Percentiles rank a stretch among this genome's conserved stretches.
These are phyloP conservation scores for Papilio gigon DNA, from an alignment of 2,888 invertebrate species.

Conservation along the genomic window DNA sequence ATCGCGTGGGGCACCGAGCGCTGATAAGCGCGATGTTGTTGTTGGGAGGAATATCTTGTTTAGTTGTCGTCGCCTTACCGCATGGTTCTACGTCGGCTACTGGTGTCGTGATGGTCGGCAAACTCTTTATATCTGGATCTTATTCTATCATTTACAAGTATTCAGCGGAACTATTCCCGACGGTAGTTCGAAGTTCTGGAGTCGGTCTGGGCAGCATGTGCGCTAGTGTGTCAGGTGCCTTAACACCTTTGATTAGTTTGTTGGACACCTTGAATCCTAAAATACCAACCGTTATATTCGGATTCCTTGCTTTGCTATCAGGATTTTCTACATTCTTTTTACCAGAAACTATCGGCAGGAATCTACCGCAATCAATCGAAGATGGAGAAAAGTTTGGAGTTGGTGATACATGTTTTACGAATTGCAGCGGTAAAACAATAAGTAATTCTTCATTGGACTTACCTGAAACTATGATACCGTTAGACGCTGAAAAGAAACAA, in stretches of 20 bases:
- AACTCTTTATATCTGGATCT: conserved; percentile 91
- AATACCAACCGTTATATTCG: conserved; percentile 90
- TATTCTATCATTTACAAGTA: conserved; percentile 94
- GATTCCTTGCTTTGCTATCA: conserved; percentile 87
- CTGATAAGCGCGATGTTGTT: conserved; percentile 90
- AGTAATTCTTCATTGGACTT: conserved; percentile 66
- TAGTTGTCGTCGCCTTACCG: conserved; percentile 87
- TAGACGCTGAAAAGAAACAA: conserved; percentile 68
- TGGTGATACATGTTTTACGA: conserved; percentile 91
- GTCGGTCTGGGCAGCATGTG: conserved; percentile 93
- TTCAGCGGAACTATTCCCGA: conserved; percentile 93
- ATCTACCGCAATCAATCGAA: conserved; percentile 90
- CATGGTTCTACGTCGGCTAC: conserved; percentile 84
- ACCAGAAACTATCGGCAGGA: conserved; percentile 91
- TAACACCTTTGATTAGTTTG: conserved; percentile 89
- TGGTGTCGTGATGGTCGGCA: conserved; percentile 88
- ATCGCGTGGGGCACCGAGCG: conserved; percentile 88
- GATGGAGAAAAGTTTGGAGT: conserved; percentile 93
- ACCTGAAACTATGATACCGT: conserved; percentile 75
- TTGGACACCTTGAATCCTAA: conserved; percentile 90
- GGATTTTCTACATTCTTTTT: conserved; percentile 88
- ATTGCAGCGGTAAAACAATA: conserved; percentile 79
- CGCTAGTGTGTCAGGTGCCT: conserved; percentile 90
- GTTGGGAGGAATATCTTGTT: conserved; percentile 89
- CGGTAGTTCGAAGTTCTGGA: conserved; percentile 92